A percentile compares a stretch with the other conserved stretches of the same genome.
Evolutionary conservation across 1,140 invertebrate genomes (phyloP).

Genomic region (Neodiprion fabricii): DNA sequence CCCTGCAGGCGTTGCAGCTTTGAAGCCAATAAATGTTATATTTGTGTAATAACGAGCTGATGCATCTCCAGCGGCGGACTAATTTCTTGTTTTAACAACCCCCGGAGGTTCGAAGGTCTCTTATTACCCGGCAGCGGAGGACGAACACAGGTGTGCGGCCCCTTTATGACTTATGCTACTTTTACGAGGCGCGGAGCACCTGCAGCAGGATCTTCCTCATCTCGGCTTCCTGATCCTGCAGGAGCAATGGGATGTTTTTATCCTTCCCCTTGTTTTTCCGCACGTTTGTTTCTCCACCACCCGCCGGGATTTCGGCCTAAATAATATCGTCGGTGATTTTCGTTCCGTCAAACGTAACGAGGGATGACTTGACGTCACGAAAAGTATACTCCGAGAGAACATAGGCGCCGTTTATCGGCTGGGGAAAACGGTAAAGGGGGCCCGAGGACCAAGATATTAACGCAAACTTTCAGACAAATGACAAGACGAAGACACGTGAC

Average conservation of each 20-base stretch:
- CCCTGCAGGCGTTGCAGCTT: neutral
- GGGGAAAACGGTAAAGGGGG: neutral
- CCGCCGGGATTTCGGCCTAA: too few relatives aligned
- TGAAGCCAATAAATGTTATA: conserved; percentile 27
- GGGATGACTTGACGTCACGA: neutral
- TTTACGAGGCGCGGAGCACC: neutral
- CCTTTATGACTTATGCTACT: conserved; percentile 26
- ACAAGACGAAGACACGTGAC: neutral
- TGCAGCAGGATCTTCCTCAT: neutral
- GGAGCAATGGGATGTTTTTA: neutral
- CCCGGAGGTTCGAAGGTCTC: conserved; percentile 32
- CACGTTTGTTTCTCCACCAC: too few relatives aligned
- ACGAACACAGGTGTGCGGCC: conserved; percentile 38
- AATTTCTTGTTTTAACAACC: conserved; percentile 43
- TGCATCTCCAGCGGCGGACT: conserved; percentile 35
- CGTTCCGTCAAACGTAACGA: neutral
- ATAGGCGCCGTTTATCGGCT: too few relatives aligned
- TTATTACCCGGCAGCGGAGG: conserved; percentile 35
- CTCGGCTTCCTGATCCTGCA: neutral
- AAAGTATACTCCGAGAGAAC: neutral
- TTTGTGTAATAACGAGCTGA: conserved; percentile 34
- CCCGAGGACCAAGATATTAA: neutral
- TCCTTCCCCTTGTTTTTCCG: too few relatives aligned
- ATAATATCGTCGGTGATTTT: too few relatives aligned
- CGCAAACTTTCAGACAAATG: conserved; percentile 2